Evolutionary conservation across 1,140 invertebrate species (phyloP).

Genomic region (Aphelinus atriplicis): DNA sequence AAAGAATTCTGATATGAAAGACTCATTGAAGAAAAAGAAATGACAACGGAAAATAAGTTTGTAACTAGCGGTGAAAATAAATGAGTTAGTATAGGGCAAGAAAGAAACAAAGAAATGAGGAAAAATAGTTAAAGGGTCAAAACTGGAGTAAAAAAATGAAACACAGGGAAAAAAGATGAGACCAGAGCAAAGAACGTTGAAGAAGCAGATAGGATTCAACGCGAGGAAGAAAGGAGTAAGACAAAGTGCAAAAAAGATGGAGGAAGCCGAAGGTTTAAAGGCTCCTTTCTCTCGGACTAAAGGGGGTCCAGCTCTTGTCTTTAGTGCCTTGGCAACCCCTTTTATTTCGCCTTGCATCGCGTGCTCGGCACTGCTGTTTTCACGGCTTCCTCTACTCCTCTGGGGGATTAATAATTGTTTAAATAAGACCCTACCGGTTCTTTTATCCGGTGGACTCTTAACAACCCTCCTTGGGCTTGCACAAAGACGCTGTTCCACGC

Average conservation of each 20-base stretch:
- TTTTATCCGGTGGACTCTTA: neutral
- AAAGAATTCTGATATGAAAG: too few species aligned
- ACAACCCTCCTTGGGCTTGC: too few species aligned
- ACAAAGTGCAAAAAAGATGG: conserved; percentile 10
- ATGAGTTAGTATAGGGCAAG: too few species aligned
- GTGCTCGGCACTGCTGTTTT: neutral
- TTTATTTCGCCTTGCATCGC: neutral
- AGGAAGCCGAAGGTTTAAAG: conserved; percentile 12
- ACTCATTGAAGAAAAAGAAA: too few species aligned
- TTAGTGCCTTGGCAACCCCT: conserved; percentile 21
- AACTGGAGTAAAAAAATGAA: too few species aligned
- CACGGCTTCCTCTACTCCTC: conserved; percentile 8
- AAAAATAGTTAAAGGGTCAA: too few species aligned
- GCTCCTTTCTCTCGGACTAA: conserved; percentile 3
- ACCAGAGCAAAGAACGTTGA: too few species aligned
- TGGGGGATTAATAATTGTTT: conserved; percentile 25
- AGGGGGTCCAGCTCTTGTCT: conserved; percentile 24
- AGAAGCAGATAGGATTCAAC: too few species aligned
- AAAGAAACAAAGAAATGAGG: too few species aligned
- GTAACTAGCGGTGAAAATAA: too few species aligned
- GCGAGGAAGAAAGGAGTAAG: neutral
- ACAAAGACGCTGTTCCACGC: neutral
- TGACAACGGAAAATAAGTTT: too few species aligned
- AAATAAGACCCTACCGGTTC: neutral
- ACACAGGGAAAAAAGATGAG: too few species aligned